A percentile compares a stretch with the other conserved stretches of the same genome.
These are phyloP conservation scores for Telmatochromis sp. DNA, from an alignment of 2,113 vertebrate species.

Conservation along the genomic window DNA sequence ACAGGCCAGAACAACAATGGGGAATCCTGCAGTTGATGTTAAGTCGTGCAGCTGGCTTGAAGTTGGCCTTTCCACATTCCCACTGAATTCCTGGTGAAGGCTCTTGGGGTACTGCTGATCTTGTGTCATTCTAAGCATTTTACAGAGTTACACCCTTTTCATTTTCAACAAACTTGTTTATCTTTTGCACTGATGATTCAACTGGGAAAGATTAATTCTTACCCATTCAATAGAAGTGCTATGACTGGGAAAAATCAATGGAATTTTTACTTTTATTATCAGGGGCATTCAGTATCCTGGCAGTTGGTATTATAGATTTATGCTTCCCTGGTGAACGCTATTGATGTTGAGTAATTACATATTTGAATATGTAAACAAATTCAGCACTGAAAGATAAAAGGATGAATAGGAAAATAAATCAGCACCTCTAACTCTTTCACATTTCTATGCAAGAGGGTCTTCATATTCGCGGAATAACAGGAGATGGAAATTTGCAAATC, in stretches of 20 bases:
- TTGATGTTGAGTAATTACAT: background rate
- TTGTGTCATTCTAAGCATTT: background rate
- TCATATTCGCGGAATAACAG: accelerated
- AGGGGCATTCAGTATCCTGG: background rate
- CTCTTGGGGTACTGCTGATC: background rate
- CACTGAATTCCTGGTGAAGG: background rate
- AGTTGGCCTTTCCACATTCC: background rate
- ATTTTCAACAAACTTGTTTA: background rate
- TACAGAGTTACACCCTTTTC: background rate
- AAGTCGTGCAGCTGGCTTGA: background rate
- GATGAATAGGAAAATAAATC: background rate
- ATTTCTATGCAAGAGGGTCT: background rate
- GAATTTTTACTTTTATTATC: background rate
- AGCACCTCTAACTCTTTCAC: background rate
- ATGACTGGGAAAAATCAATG: background rate
- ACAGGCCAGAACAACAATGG: background rate
- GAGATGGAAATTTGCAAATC: background rate
- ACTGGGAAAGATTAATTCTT: background rate
- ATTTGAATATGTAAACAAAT: background rate
- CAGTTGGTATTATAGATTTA: background rate
- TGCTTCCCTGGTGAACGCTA: background rate
- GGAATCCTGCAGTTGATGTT: background rate
- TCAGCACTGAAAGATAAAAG: background rate
- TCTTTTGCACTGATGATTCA: background rate
- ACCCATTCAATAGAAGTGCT: background rate